Conservation (phyloP, 1,140 invertebrate species). For the Eumaeus atala region DNA sequence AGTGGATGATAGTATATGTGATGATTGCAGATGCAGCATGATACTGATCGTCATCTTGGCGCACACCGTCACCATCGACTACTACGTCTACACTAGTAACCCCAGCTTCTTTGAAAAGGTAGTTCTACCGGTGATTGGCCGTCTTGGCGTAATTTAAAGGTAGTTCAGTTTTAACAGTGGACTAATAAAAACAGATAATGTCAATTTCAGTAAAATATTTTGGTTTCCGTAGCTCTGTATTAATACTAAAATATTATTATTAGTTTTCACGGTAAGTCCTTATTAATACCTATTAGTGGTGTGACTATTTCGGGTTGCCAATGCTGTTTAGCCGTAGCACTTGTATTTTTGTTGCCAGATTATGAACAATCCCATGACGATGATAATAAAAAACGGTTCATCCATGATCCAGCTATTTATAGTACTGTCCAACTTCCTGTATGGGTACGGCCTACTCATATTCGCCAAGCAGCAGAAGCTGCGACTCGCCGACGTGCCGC, state of each 20-base stretch:
- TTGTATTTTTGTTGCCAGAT: background rate
- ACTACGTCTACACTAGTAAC: slow-evolving; percentile 29
- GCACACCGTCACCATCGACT: slow-evolving; percentile 27
- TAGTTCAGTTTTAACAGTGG: too few species aligned
- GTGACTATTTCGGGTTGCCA: too few species aligned
- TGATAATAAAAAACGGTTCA: slow-evolving; percentile 1
- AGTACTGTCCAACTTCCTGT: slow-evolving; percentile 7
- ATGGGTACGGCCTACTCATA: background rate
- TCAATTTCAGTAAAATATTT: too few species aligned
- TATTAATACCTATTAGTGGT: too few species aligned
- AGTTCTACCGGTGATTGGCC: too few species aligned
- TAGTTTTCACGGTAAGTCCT: too few species aligned
- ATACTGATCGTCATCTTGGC: slow-evolving; percentile 28
- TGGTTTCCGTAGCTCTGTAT: too few species aligned
- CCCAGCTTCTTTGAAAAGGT: slow-evolving; percentile 31
- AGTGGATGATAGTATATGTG: too few species aligned
- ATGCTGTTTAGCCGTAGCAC: too few species aligned
- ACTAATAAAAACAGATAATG: too few species aligned
- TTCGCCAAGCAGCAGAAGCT: background rate
- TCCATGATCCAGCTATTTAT: slow-evolving; percentile 4
- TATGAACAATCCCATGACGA: background rate
- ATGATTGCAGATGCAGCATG: slow-evolving; percentile 25
- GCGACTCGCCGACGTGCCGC: background rate
- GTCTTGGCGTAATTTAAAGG: too few species aligned
- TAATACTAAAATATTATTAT: too few species aligned